These are phyloP conservation scores for Peromyscus californicus DNA, from an alignment of 2,113 vertebrate species.

Conservation along the genomic window DNA sequence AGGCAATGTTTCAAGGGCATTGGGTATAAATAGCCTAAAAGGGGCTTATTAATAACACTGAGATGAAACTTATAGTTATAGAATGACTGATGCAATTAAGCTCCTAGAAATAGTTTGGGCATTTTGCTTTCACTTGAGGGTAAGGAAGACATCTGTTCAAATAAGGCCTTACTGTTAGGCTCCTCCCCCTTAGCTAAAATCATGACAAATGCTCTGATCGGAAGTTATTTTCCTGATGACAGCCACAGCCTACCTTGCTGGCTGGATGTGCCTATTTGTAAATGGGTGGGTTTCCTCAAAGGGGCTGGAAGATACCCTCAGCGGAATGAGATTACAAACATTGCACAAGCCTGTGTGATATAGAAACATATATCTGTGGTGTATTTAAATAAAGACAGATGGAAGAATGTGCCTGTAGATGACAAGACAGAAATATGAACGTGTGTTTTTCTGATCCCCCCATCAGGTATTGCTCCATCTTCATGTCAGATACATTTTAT, in stretches of 20 bases:
- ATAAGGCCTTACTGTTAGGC: not conserved
- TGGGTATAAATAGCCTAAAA: not conserved
- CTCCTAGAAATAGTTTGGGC: constrained; percentile 4
- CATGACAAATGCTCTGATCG: not conserved
- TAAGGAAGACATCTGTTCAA: constrained; percentile 15
- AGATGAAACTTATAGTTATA: constrained; percentile 55
- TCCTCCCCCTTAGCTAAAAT: not conserved
- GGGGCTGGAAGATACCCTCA: constrained; percentile 31
- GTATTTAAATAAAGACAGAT: constrained; percentile 77
- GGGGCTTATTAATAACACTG: not conserved
- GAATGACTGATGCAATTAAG: constrained; percentile 15
- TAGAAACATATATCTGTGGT: constrained; percentile 53
- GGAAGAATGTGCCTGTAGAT: constrained; percentile 62
- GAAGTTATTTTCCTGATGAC: constrained; percentile 29
- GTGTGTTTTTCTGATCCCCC: not conserved
- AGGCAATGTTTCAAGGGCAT: constrained; percentile 46
- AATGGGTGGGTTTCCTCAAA: constrained; percentile 20
- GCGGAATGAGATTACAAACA: constrained; percentile 56
- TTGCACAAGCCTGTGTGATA: constrained; percentile 10
- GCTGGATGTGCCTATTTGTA: constrained; percentile 21
- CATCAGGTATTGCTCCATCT: not conserved
- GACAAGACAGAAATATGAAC: constrained; percentile 44
- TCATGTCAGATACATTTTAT: constrained; percentile 23
- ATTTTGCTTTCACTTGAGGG: not conserved
- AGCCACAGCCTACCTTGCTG: constrained; percentile 12